These are phyloP conservation scores for Dendrolimus punctatus DNA, from an alignment of 1,140 invertebrate genomes.

Conservation along the genomic window DNA sequence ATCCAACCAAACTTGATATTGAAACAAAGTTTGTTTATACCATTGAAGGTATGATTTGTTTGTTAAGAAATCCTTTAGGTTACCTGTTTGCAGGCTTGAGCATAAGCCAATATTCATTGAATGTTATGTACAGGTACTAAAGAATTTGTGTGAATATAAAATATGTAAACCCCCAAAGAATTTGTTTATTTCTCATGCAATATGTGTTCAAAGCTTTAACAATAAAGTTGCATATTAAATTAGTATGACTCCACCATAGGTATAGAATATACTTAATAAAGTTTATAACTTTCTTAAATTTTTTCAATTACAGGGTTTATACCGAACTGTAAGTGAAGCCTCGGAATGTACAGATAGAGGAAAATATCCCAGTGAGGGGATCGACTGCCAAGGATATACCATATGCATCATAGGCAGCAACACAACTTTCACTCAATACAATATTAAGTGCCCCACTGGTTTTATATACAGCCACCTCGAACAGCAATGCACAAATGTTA, in stretches of 20 bases:
- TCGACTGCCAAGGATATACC: constrained; percentile 43
- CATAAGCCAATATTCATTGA: no score
- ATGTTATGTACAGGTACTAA: background rate
- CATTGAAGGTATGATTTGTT: no score
- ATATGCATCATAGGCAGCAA: constrained; percentile 36
- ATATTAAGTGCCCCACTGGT: constrained; percentile 39
- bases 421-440: constrained; percentile 31
- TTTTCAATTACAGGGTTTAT: constrained; percentile 33
- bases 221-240: no score
- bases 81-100: no score
- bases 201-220: no score
- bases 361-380: constrained; percentile 34
- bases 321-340: constrained; percentile 16
- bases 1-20: no score
- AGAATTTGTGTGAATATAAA: background rate
- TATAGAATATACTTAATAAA: no score
- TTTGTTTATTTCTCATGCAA: no score
- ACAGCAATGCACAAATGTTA: constrained; percentile 44
- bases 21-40: no score
- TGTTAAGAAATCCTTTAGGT: no score
- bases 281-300: constrained; percentile 10
- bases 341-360: constrained; percentile 32
- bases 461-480: constrained; percentile 47
- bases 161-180: no score
- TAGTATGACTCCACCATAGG: no score